Conservation (phyloP, 1,140 invertebrate genomes). For the Luehdorfia chinensis region DNA sequence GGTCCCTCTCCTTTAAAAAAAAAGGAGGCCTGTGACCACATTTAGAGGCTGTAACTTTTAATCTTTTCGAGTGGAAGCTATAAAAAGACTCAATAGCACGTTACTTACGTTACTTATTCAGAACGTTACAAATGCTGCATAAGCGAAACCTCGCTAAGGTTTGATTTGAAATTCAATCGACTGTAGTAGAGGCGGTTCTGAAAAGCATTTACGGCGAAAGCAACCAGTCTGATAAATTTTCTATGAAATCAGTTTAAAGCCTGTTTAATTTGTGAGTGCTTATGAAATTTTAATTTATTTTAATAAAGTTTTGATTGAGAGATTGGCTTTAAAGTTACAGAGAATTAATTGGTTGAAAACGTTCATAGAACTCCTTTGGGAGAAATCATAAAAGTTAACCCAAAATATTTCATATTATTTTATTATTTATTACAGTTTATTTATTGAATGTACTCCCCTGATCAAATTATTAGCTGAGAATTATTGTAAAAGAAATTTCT, state of each 20-base stretch:
- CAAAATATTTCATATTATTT: too few relatives aligned
- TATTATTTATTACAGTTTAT: too few relatives aligned
- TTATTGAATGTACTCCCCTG: too few relatives aligned
- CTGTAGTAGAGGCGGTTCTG: not conserved
- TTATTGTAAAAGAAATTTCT: too few relatives aligned
- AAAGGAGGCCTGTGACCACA: too few relatives aligned
- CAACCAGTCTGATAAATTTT: slow-evolving; percentile 6
- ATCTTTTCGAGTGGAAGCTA: too few relatives aligned
- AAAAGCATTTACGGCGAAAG: slow-evolving; percentile 4
- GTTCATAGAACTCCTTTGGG: not conserved
- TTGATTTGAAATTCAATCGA: slow-evolving; percentile 14
- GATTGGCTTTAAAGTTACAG: not conserved
- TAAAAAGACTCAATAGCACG: not conserved
- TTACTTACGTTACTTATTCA: slow-evolving; percentile 6
- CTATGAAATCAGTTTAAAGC: slow-evolving; percentile 3
- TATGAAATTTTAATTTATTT: slow-evolving; percentile 1
- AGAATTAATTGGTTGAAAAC: not conserved
- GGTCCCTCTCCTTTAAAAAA: too few relatives aligned
- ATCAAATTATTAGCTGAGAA: too few relatives aligned
- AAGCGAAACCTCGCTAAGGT: slow-evolving; percentile 6
- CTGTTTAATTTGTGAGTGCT: slow-evolving; percentile 3
- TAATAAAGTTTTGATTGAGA: slow-evolving; percentile 3
- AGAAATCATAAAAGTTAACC: too few relatives aligned
- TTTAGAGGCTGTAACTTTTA: too few relatives aligned
- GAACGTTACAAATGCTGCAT: slow-evolving; percentile 1